phyloP scores from a whole-genome alignment of 2,888 invertebrate genomes.

The Molanna angustata region DNA sequence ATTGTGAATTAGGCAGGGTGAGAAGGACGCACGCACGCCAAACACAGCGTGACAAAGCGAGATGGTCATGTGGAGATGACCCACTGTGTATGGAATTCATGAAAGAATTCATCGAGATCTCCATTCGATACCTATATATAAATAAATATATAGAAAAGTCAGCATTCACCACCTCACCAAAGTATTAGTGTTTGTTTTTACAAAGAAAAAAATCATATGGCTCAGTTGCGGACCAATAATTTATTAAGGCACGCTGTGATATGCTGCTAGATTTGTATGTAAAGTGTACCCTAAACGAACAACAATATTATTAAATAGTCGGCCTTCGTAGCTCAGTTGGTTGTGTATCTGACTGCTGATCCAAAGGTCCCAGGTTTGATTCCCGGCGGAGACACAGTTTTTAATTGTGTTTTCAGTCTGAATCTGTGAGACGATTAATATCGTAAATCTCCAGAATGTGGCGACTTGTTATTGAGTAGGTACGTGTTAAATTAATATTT shows the following conservation, averaged over 20 bases:
- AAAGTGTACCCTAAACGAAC: constrained; percentile 15
- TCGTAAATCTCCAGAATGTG: too few relatives aligned
- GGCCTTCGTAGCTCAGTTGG: too few relatives aligned
- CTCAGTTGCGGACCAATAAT: constrained; percentile 18
- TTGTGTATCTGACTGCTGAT: too few relatives aligned
- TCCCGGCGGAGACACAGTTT: too few relatives aligned
- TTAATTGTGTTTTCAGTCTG: too few relatives aligned
- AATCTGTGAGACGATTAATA: too few relatives aligned
- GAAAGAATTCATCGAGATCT: constrained; percentile 27
- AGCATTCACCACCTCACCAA: constrained; percentile 23
- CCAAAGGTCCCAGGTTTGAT: too few relatives aligned
- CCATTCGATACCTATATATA: constrained; percentile 21
- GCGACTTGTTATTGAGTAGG: too few relatives aligned
- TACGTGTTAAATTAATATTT: too few relatives aligned
- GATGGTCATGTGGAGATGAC: constrained; percentile 8
- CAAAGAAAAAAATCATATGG: neutral
- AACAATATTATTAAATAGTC: neutral
- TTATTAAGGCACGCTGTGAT: constrained; percentile 15
- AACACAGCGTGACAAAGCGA: constrained; percentile 6
- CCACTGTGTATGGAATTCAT: constrained; percentile 26
- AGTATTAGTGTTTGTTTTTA: constrained; percentile 29
- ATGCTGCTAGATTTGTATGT: constrained; percentile 13
- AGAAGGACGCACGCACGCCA: constrained; percentile 14
- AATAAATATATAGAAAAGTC: too few relatives aligned
- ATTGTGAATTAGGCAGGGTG: constrained; percentile 26